phyloP scores from a whole-genome alignment of 1,140 invertebrate genomes.

The Arctopsyche grandis region DNA sequence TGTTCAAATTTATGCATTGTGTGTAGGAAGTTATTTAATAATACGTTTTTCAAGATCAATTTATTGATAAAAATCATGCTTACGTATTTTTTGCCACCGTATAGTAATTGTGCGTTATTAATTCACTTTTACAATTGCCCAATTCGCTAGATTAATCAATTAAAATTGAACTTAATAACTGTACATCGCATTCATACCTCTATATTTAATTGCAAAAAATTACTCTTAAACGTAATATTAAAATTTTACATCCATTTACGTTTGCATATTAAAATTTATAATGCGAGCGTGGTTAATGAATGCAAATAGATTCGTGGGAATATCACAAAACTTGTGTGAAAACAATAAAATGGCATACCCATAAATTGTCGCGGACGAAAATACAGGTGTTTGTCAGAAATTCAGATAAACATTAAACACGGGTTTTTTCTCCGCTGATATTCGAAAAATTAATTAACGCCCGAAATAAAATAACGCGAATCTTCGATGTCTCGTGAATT shows the following conservation, averaged over 20 bases:
- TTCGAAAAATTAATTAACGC: too few relatives aligned
- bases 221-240: background rate
- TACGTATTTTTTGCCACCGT: background rate
- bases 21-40: constrained; percentile 20
- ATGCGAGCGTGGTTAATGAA: background rate
- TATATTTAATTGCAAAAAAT: constrained; percentile 14
- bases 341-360: constrained; percentile 10
- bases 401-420: background rate
- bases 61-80: constrained; percentile 23
- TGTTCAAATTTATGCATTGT: background rate
- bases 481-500: too few relatives aligned
- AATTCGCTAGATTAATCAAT: constrained; percentile 21
- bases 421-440: background rate
- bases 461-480: too few relatives aligned
- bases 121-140: background rate
- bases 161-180: background rate
- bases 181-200: background rate
- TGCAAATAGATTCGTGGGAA: constrained; percentile 22
- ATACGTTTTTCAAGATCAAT: constrained; percentile 22
- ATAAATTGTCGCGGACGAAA: background rate
- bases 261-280: background rate
- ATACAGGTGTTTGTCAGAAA: constrained; percentile 15
- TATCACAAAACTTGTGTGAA: constrained; percentile 7
- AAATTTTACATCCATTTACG: background rate
- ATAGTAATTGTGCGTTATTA: constrained; percentile 4